Conservation (phyloP, 2,888 invertebrate species). For the Tetramorium bicarinatum region DNA sequence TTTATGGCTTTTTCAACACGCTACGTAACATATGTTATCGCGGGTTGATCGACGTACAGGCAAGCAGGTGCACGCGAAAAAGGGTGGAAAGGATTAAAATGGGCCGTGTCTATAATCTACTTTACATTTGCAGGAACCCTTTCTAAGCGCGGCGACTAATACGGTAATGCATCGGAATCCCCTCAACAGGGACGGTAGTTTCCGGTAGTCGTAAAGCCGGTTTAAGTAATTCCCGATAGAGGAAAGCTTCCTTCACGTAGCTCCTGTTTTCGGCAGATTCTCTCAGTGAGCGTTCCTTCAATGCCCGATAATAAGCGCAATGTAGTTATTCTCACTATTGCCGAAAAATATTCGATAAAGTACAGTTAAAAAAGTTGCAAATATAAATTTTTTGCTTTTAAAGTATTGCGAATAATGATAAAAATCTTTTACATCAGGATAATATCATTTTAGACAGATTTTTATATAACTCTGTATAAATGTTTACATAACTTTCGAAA, state of each 20-base stretch:
- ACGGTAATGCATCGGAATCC: slow-evolving; percentile 85
- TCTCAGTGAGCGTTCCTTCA: slow-evolving; percentile 50
- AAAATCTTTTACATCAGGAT: not conserved
- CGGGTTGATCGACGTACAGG: slow-evolving; percentile 37
- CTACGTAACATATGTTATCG: not conserved
- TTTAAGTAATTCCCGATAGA: slow-evolving; percentile 85
- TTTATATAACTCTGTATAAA: too few species aligned
- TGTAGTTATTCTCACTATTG: not conserved
- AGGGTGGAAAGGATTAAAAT: slow-evolving; percentile 79
- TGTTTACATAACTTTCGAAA: not conserved
- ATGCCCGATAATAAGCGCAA: slow-evolving; percentile 28
- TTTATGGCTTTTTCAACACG: not conserved
- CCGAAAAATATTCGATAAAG: slow-evolving; percentile 18
- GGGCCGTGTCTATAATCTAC: slow-evolving; percentile 82
- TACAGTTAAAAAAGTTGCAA: not conserved
- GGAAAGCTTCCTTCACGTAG: slow-evolving; percentile 75
- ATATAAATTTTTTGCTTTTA: not conserved
- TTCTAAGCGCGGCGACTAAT: slow-evolving; percentile 84
- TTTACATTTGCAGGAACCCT: slow-evolving; percentile 84
- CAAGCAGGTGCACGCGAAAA: slow-evolving; percentile 56
- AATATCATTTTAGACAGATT: too few species aligned
- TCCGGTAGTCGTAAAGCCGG: slow-evolving; percentile 84
- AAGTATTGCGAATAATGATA: not conserved
- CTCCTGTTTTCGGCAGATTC: slow-evolving; percentile 60
- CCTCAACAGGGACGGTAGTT: slow-evolving; percentile 80